These are phyloP conservation scores for Sinodicranocentrus sp. DNA, from an alignment of 2,888 invertebrate species.

Conservation along the genomic window DNA sequence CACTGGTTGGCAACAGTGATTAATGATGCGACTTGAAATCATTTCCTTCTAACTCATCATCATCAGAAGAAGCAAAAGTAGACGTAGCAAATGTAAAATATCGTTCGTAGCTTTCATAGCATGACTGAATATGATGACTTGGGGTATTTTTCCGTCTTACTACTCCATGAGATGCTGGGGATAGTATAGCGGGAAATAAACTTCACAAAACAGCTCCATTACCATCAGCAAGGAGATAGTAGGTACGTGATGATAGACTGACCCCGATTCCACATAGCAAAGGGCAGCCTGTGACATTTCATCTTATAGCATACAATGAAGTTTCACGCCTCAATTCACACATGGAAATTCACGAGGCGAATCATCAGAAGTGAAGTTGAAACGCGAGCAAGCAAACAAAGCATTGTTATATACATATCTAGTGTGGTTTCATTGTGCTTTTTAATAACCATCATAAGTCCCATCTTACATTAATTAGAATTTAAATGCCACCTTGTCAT, in stretches of 20 bases:
- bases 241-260: slow-evolving; percentile 44
- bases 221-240: slow-evolving; percentile 33
- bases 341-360: slow-evolving; percentile 56
- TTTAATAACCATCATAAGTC: slow-evolving; percentile 67
- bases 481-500: slow-evolving; percentile 67
- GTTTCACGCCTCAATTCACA: slow-evolving; percentile 66
- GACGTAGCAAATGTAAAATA: slow-evolving; percentile 43
- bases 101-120: slow-evolving; percentile 37
- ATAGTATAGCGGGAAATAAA: slow-evolving; percentile 13
- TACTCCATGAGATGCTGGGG: not conserved
- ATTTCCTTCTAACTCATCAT: slow-evolving; percentile 72
- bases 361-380: slow-evolving; percentile 61
- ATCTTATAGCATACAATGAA: slow-evolving; percentile 57
- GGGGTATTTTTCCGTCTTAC: slow-evolving; percentile 41
- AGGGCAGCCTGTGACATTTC: slow-evolving; percentile 74
- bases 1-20: slow-evolving; percentile 71
- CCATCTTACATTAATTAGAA: slow-evolving; percentile 65
- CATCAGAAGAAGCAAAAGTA: slow-evolving; percentile 49
- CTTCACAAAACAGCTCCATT: slow-evolving; percentile 39
- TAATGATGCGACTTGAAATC: slow-evolving; percentile 73
- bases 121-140: slow-evolving; percentile 56
- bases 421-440: slow-evolving; percentile 66
- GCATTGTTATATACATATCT: slow-evolving; percentile 25
- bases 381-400: slow-evolving; percentile 57
- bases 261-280: slow-evolving; percentile 68